Evolutionary conservation across 2,113 vertebrate genomes (phyloP).

Genomic region (Glareola pratincola): DNA sequence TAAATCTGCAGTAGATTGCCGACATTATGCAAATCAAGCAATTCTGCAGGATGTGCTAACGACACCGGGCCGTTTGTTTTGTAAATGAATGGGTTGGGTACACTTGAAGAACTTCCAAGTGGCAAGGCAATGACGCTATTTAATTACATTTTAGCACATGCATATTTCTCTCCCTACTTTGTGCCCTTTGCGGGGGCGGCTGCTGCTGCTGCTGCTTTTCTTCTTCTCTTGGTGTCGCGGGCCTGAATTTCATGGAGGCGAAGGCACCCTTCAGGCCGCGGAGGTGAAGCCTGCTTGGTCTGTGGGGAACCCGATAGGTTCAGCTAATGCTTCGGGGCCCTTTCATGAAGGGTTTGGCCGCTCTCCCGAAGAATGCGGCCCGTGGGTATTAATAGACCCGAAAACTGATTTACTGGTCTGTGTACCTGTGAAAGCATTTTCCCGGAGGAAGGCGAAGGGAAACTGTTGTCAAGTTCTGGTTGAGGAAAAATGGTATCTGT

Average conservation of each 20-base stretch:
- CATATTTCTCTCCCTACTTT: not conserved
- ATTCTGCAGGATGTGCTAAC: not conserved
- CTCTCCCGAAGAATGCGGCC: not conserved
- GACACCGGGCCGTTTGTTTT: not conserved
- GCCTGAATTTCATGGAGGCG: not conserved
- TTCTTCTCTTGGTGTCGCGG: not conserved
- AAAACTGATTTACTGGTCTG: not conserved
- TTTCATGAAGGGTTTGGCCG: not conserved
- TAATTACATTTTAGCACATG: not conserved
- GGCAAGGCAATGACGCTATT: fast-evolving
- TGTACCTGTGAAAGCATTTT: not conserved
- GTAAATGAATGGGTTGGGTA: not conserved
- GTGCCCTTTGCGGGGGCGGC: not conserved
- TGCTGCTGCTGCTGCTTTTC: not conserved
- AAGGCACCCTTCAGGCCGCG: not conserved
- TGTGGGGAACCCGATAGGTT: not conserved
- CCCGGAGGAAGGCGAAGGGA: not conserved
- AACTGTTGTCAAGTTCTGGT: not conserved
- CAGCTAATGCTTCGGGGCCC: not conserved
- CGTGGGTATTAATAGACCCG: not conserved
- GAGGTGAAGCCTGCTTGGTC: not conserved
- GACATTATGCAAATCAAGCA: not conserved
- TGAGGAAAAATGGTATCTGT: not conserved
- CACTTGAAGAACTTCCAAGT: not conserved
- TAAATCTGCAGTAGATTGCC: not conserved